These are phyloP conservation scores for Ostrea denselamellosa DNA, from an alignment of 1,140 invertebrate genomes.

Conservation along the genomic window DNA sequence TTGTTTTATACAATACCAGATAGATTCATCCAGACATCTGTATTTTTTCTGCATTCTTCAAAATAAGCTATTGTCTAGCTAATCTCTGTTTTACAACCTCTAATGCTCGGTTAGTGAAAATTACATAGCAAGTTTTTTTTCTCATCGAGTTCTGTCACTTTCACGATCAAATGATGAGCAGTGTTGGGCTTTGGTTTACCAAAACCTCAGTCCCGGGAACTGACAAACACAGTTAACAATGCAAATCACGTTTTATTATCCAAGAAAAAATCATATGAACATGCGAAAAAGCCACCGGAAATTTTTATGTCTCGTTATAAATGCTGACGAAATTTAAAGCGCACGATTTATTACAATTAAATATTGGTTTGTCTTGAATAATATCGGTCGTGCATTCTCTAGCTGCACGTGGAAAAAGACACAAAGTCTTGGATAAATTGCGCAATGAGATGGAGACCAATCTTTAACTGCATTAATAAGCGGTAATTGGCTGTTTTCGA, in stretches of 20 bases:
- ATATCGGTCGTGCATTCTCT: constrained; percentile 16
- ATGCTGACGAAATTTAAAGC: constrained; percentile 37
- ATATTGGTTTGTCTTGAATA: constrained; percentile 37
- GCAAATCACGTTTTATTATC: constrained; percentile 17
- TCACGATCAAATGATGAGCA: background rate
- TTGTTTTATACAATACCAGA: no score
- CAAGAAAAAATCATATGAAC: constrained; percentile 19
- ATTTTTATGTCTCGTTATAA: constrained; percentile 19
- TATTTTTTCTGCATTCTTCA: no score
- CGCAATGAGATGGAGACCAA: background rate
- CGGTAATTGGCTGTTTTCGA: background rate
- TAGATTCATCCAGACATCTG: no score
- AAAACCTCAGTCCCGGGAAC: background rate
- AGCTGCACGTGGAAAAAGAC: constrained; percentile 29
- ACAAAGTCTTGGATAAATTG: constrained; percentile 3
- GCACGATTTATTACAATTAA: constrained; percentile 36
- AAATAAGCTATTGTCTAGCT: background rate
- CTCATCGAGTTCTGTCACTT: background rate
- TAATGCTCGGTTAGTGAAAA: background rate
- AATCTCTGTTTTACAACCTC: constrained; percentile 21
- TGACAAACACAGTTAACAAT: background rate
- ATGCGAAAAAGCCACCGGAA: constrained; percentile 21
- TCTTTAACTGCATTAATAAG: background rate
- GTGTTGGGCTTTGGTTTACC: constrained; percentile 8
- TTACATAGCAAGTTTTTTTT: background rate